A percentile compares a stretch with the other conserved stretches of the same genome.
Evolutionary conservation across 2,888 invertebrate genomes (phyloP).

Genomic region (Pseudococcus jackbeardsleyi): DNA sequence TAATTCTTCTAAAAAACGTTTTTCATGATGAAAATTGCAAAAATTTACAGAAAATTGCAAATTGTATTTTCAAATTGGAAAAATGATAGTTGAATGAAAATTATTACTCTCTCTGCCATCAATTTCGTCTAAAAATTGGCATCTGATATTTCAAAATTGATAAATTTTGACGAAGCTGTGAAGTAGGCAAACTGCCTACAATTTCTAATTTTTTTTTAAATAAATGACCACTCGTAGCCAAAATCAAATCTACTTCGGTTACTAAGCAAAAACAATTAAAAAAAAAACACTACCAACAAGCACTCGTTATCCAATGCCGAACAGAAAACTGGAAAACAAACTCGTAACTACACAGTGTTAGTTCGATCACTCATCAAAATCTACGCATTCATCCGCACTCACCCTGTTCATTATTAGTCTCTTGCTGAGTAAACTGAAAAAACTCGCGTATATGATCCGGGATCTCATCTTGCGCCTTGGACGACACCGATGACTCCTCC

Average conservation of each 20-base stretch:
- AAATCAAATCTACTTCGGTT: slow-evolving; percentile 7
- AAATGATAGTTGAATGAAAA: too few species aligned
- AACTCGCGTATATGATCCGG: slow-evolving; percentile 86
- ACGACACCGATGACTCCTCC: not conserved
- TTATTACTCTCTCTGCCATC: too few species aligned
- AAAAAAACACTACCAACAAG: not conserved
- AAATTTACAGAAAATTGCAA: too few species aligned
- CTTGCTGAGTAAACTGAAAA: slow-evolving; percentile 75
- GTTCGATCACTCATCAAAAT: slow-evolving; percentile 7
- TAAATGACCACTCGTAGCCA: not conserved
- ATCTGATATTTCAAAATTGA: too few species aligned
- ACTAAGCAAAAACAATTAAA: not conserved
- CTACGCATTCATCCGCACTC: slow-evolving; percentile 33
- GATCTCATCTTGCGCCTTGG: slow-evolving; percentile 69
- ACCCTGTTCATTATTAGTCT: slow-evolving; percentile 69
- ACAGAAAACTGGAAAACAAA: not conserved
- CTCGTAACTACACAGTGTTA: slow-evolving; percentile 7
- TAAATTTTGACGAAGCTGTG: too few species aligned
- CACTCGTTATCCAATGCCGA: not conserved
- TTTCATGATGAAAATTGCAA: too few species aligned
- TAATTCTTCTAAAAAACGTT: too few species aligned
- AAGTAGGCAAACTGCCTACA: too few species aligned
- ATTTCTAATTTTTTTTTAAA: too few species aligned
- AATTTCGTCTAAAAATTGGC: too few species aligned
- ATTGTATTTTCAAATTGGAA: too few species aligned